A percentile compares a stretch with the other conserved stretches of the same genome.
Conservation (phyloP, 2,113 vertebrate genomes). For the Lophura nycthemera region DNA sequence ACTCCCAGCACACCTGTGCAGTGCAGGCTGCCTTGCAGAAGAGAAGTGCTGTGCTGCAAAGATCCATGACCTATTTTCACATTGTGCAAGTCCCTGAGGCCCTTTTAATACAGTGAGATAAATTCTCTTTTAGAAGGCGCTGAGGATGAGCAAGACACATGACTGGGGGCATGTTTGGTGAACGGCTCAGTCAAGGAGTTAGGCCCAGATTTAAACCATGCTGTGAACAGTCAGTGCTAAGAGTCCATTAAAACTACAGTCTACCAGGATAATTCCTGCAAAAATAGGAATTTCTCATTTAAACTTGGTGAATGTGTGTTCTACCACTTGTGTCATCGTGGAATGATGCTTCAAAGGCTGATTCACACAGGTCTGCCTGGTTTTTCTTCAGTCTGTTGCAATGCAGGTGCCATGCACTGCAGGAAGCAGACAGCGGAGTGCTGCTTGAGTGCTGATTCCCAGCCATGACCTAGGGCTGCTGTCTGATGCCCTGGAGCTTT, state of each 20-base stretch:
- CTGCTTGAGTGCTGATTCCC: neutral
- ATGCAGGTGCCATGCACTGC: neutral
- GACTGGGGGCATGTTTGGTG: neutral
- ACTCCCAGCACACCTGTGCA: neutral
- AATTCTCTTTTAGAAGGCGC: neutral
- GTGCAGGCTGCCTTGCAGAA: accelerated
- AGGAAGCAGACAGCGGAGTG: neutral
- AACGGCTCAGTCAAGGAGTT: neutral
- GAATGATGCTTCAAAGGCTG: neutral
- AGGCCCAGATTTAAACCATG: accelerated
- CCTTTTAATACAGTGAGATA: neutral
- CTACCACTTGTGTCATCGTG: accelerated
- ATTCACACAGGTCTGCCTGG: neutral
- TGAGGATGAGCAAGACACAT: neutral
- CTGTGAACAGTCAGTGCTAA: neutral
- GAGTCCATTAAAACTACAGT: neutral
- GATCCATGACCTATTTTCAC: neutral
- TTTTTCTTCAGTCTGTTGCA: neutral
- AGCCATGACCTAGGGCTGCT: neutral
- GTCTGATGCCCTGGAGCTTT: neutral
- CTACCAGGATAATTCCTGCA: neutral
- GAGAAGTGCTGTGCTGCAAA: neutral
- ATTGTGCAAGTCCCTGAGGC: neutral
- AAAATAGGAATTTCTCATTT: neutral
- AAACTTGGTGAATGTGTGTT: neutral